A percentile compares a stretch with the other conserved stretches of the same genome.
These are phyloP conservation scores for Anser cygnoides DNA, from an alignment of 2,113 vertebrate species.

Conservation along the genomic window DNA sequence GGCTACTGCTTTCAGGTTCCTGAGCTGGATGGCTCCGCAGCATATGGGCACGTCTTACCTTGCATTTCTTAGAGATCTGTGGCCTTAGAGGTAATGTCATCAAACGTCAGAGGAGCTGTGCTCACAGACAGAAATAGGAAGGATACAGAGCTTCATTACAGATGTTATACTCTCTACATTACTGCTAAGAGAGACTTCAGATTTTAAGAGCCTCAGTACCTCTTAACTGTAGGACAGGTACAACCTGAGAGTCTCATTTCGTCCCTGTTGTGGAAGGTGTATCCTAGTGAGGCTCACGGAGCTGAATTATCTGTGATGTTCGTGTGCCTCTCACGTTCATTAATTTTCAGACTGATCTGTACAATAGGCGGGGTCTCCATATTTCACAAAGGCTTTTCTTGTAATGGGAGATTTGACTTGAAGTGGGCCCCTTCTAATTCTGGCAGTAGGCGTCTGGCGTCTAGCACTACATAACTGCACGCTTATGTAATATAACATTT, in stretches of 20 bases:
- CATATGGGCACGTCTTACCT: fast-evolving
- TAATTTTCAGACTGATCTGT: neutral
- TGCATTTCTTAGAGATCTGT: neutral
- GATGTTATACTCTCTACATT: neutral
- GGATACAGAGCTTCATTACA: neutral
- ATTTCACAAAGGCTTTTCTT: constrained; percentile 49
- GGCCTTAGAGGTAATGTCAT: fast-evolving
- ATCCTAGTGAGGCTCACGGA: fast-evolving
- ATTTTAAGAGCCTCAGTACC: neutral
- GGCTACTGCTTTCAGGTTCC: neutral
- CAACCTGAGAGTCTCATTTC: neutral
- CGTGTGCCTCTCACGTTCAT: neutral
- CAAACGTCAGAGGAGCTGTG: neutral
- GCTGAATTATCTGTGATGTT: neutral
- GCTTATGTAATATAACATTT: constrained; percentile 40
- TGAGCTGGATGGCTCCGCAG: fast-evolving
- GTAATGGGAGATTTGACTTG: constrained; percentile 61
- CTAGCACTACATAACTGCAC: constrained; percentile 54
- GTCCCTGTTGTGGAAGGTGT: neutral
- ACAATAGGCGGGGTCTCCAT: neutral
- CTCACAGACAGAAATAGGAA: neutral
- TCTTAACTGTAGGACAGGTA: neutral
- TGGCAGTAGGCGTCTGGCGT: constrained; percentile 36
- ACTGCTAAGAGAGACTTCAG: neutral
- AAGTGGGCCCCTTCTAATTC: constrained; percentile 62